Evolutionary conservation across 2,888 invertebrate genomes (phyloP), one percentile per base, ranked within the genome.

Genomic region (Theretra japonica): DNA sequence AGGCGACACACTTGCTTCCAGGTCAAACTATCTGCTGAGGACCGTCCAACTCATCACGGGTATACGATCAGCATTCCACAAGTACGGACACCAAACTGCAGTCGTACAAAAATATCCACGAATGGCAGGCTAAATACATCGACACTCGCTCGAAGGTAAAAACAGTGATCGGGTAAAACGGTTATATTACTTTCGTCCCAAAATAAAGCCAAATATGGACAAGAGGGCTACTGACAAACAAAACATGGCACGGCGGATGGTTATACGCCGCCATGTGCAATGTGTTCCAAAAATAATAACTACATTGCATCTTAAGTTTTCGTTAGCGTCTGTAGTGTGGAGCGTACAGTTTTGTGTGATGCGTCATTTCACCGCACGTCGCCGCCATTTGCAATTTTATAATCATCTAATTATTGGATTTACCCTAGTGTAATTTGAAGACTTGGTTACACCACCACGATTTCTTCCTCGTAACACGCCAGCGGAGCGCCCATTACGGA

Each of bases 381-480:
- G 83, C 87, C 91, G 94, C 94, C 94, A 94, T 94, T 88, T 92
- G 90, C 88, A 91, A 92, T 90, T 86, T 82, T 87, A 85, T 83
- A 84, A 87, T 86, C 88, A 86, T 88, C 79, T 80, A 87, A 87
- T 84, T 88, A 88, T 86, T 89, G 83, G 83, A 92, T 88, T 94
- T 96, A 97, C 97, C 95, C 97, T 96, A 83, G 96, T 95, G 87
- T 96, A 97, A 80, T 93, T 95, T 78, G 93, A 92, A 81, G 94
- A 92, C 89, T 97, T 96, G 75, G 96, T 92, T 82, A 96, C 95
- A 82, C 96, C 96, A 81, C 96, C 96, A 83, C 96, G 96, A 90
- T 94, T 96, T 89, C 97, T 96, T 83, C 97, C 97, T 87, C 97
- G 96, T 82, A 96, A 95, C 72, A 95, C 95, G 75, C 95, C 95